Percentiles rank a stretch among this genome's conserved stretches.
Evolutionary conservation across 92 coral and sea anemone species (phyloP).

Genomic region (Epizoanthus stellaris): DNA sequence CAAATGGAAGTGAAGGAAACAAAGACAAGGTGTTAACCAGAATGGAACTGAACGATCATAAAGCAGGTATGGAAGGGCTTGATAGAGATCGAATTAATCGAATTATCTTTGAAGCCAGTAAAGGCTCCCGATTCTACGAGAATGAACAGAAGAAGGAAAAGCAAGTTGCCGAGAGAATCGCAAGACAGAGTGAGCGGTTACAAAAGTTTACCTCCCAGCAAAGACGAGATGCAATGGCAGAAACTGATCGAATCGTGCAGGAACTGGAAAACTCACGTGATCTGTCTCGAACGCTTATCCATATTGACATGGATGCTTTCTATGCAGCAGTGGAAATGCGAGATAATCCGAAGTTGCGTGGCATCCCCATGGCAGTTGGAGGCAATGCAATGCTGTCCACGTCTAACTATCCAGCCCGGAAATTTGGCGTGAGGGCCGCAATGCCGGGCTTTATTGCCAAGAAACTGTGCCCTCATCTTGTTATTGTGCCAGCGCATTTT

Average conservation of each 20-base stretch:
- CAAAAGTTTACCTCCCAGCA: constrained; percentile 66
- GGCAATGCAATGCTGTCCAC: constrained; percentile 91
- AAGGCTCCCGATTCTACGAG: constrained; percentile 95
- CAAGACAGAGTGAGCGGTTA: constrained; percentile 60
- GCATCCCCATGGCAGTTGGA: constrained; percentile 98
- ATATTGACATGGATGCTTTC: constrained; percentile 98
- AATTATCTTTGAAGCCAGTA: constrained; percentile 95
- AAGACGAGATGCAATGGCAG: constrained; percentile 70
- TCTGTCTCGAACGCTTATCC: constrained; percentile 89
- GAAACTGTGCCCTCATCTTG: constrained; percentile 91
- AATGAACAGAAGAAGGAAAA: constrained; percentile 87
- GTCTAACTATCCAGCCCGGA: constrained; percentile 93
- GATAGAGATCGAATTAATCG: constrained; percentile 91
- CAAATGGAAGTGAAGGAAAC: not conserved
- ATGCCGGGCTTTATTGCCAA: constrained; percentile 99
- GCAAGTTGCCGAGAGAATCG: constrained; percentile 86
- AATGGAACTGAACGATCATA: constrained; percentile 93
- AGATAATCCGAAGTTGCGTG: constrained; percentile 82
- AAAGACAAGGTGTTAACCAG: constrained; percentile 67
- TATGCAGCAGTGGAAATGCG: constrained; percentile 98
- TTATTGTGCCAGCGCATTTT: constrained; percentile 81
- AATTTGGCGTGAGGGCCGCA: constrained; percentile 96
- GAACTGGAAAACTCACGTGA: constrained; percentile 90
- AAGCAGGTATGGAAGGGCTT: constrained; percentile 98
- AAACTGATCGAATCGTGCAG: constrained; percentile 70